Percentiles rank a stretch among this genome's conserved stretches.
Conservation (phyloP, 2,113 vertebrate species). For the Gopherus flavomarginatus region DNA sequence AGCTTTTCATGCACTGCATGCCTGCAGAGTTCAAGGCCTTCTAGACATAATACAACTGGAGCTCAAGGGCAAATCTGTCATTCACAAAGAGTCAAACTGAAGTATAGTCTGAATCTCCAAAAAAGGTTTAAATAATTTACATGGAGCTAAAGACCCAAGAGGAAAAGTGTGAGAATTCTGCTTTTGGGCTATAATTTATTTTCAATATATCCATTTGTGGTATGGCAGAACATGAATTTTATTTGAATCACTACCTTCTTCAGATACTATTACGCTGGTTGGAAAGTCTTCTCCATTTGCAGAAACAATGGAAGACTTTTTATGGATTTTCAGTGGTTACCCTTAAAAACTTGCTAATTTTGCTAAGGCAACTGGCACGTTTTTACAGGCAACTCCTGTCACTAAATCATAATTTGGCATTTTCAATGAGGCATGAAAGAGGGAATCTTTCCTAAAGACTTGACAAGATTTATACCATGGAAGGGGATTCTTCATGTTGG, state of each 20-base stretch:
- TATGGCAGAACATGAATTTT: not conserved
- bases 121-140: constrained; percentile 10
- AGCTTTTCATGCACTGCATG: constrained; percentile 23
- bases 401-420: not conserved
- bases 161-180: not conserved
- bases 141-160: not conserved
- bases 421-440: not conserved
- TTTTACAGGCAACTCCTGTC: not conserved
- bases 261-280: not conserved
- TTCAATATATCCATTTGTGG: not conserved
- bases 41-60: not conserved
- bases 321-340: not conserved
- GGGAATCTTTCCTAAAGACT: not conserved
- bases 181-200: not conserved
- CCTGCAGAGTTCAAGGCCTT: not conserved
- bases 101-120: not conserved
- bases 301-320: not conserved
- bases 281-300: not conserved
- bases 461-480: not conserved
- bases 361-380: not conserved
- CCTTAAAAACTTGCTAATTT: not conserved
- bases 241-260: not conserved
- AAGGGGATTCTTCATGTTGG: not conserved
- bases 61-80: not conserved
- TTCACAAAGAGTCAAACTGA: constrained; percentile 20